Base-by-base conservation (phyloP, 2,113 vertebrate species). In the Puntigrus tetrazona region DNA sequence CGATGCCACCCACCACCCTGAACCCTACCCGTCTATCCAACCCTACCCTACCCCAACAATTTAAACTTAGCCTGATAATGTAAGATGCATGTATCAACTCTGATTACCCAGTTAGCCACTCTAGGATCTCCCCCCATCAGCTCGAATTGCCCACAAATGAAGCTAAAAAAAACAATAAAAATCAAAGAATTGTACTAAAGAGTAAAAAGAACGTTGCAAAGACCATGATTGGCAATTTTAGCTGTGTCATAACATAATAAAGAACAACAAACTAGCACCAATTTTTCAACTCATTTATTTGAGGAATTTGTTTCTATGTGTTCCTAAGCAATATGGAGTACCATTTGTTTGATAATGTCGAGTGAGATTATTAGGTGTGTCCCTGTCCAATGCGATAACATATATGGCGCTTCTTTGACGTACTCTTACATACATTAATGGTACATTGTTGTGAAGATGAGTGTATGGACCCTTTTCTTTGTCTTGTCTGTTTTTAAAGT, bases 261-360 rank as follows among this genome's bases (percentile, higher is more conserved):
- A 83, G 77, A 81, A 82, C 43, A 80, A 83, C 93, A 96, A 95
- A 95, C 95, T 97, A 96, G 96, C 95, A 97, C 93, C 95, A 93
- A 95, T 95, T 94, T 96, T 75, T 89, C 87, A 93, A 95, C 90
- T 95, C 95, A 94, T 96, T 92, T 65, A 94, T 96, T 97, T 96
- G 95, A 93, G 78, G 90, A 94, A 95, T 96, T 96, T 93, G 94
- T 96, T 96, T 96, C 96, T 97, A 76, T 94, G 95, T 97, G 97
- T 99, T 97, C 96, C 97, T 96, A 97, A 99, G 97, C 98, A 98
- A 99, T 98, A 98, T 97, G 96, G 96, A 98, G 95, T 97, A 96
- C 94, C 95, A 95, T 97, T 94, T 95, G 96, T 97, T 98, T 96
- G 95, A 96, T 93, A 94, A 95, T 94, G 95, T 97, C 95, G 95